Base-by-base conservation (phyloP, 2,888 invertebrate species). In the Cheilosia impressa region DNA sequence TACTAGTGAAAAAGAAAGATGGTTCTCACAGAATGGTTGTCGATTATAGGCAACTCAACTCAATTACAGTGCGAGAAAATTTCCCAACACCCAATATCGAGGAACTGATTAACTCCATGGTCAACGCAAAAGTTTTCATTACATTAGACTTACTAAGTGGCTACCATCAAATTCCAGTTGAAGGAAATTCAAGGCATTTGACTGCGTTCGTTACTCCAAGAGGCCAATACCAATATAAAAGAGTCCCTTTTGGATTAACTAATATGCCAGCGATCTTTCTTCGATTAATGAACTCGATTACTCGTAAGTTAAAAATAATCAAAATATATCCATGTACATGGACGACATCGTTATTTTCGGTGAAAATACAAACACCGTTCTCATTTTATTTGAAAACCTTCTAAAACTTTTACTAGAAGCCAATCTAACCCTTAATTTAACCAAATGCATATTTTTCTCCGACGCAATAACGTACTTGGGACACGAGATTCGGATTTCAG, bases 211-310 rank as follows among this genome's bases (percentile, higher is more conserved):
- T 57, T 5, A 58, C 58, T 6, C 57, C 57, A 34, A n/a, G 6
- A 10, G 69, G 69, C 3, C 69, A 69, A 13, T 58, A 47, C 24
- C 57, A 69, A 24, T 69, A 24, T 19, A 69, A 57, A 41, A 55
- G 57, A 34, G 34, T 57, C 22, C 43, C 55, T 1, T 68, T 68
- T 43, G 69, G 69, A 15, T 41, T 69, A 17, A 27, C 62, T 31
- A 31, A 31, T 31, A 9, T 9, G 31, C 31, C 31, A 31, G 31
- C 31, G 31, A 31, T 31, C 2, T 31, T 31, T 9, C 9, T 31
- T 7, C 31, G 31, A 31, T 9, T 31, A 7, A 31, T 31, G 31
- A 31, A 31, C 31, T 31, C 31, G 9, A 31, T 31, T 7, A 31
- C 31, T 31, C 31, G 31, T 31, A 31, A 31, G 9, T 9, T 31